phyloP scores from a whole-genome alignment of 2,797 vertebrate genomes.

The Melopsittacus undulatus region DNA sequence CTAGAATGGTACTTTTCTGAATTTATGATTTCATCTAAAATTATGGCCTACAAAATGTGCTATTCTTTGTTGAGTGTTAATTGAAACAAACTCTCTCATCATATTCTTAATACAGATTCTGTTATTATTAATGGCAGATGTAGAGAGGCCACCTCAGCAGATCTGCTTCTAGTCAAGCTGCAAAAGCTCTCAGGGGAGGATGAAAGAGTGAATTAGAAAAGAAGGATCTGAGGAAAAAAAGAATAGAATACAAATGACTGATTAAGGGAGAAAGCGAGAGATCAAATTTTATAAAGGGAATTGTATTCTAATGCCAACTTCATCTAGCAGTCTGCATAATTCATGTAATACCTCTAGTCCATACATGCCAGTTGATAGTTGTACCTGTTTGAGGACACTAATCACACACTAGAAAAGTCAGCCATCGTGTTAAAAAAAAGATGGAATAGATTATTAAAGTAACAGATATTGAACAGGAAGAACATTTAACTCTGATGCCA shows the following conservation, averaged over 20 bases:
- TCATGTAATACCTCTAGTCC: not conserved
- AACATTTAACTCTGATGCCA: not conserved
- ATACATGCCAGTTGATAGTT: not conserved
- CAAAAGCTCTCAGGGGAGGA: not conserved
- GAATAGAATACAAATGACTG: not conserved
- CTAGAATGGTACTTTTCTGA: not conserved
- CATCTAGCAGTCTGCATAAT: constrained; percentile 23
- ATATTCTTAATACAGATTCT: not conserved
- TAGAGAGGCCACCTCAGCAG: not conserved
- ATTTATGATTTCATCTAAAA: not conserved
- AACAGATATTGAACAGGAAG: not conserved
- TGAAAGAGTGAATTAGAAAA: constrained; percentile 41
- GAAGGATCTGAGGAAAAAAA: not conserved
- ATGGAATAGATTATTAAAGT: not conserved
- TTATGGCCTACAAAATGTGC: not conserved
- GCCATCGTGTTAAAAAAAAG: constrained; percentile 5
- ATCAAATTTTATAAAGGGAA: constrained; percentile 39
- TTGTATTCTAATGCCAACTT: constrained; percentile 48
- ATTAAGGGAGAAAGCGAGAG: not conserved
- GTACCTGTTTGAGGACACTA: constrained; percentile 23
- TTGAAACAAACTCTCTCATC: not conserved
- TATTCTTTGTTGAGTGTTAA: not conserved
- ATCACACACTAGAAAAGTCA: constrained; percentile 30
- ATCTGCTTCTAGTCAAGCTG: not conserved
- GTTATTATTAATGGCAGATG: not conserved